These are phyloP conservation scores for Heliocidaris tuberculata DNA, from an alignment of 35 echinoderm and acorn worm genomes.

Conservation along the genomic window DNA sequence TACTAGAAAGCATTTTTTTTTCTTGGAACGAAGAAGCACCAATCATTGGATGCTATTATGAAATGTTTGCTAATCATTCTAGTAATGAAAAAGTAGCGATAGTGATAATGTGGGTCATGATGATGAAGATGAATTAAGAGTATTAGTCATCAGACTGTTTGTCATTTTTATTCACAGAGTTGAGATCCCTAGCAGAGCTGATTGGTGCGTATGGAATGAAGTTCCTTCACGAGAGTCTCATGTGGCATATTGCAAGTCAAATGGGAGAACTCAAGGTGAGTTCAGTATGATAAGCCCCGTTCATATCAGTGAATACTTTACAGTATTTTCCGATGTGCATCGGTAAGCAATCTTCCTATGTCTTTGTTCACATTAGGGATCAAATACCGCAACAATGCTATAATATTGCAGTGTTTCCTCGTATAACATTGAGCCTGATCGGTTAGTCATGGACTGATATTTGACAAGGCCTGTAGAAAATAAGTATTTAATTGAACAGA, in stretches of 20 bases:
- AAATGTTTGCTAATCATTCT: not conserved
- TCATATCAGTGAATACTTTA: not conserved
- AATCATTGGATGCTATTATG: not conserved
- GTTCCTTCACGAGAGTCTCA: conserved; percentile 94
- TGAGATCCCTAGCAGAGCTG: conserved; percentile 79
- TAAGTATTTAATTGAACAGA: too few species aligned
- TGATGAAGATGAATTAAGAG: not conserved
- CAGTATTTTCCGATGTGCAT: not conserved
- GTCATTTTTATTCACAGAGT: conserved; percentile 58
- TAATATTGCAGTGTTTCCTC: too few species aligned
- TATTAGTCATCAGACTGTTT: not conserved
- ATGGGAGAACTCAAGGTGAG: conserved; percentile 94
- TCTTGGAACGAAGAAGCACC: too few species aligned
- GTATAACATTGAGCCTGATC: too few species aligned
- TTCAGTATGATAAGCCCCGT: not conserved
- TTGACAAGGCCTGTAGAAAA: too few species aligned
- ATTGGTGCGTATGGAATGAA: conserved; percentile 99
- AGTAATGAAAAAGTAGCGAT: not conserved
- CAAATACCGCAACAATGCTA: too few species aligned
- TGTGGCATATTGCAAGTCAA: conserved; percentile 99
- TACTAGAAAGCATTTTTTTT: not conserved
- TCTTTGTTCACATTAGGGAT: not conserved
- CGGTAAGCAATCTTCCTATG: not conserved
- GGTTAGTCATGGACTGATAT: too few species aligned
- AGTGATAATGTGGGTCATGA: not conserved